phyloP scores from a whole-genome alignment of 2,113 vertebrate species.

The Calyptomena viridis region DNA sequence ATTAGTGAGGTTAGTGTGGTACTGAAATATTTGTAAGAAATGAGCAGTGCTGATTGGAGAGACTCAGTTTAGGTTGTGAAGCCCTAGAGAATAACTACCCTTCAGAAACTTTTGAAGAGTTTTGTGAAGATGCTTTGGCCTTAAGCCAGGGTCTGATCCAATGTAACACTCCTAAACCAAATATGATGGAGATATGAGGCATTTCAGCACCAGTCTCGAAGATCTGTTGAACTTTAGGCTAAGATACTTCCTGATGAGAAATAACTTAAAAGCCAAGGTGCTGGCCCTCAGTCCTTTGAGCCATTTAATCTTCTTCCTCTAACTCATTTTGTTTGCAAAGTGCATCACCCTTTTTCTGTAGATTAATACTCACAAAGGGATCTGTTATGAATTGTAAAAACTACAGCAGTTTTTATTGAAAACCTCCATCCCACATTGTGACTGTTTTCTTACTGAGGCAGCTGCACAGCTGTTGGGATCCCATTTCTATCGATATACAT shows the following conservation, averaged over 20 bases:
- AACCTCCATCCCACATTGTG: accelerated
- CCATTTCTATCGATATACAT: background rate
- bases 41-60: background rate
- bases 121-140: background rate
- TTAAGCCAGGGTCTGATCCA: background rate
- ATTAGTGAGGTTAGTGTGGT: background rate
- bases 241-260: background rate
- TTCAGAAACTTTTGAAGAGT: background rate
- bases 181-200: accelerated
- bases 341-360: background rate
- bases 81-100: background rate
- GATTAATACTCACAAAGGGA: background rate
- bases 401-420: background rate
- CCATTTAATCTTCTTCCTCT: background rate
- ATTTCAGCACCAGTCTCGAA: background rate
- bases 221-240: background rate
- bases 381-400: background rate
- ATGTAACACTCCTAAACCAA: background rate
- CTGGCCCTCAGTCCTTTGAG: background rate
- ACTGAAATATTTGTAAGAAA: background rate
- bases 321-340: background rate
- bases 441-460: background rate
- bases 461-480: background rate
- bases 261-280: background rate
- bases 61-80: background rate